These are phyloP conservation scores for Leontopithecus rosalia DNA, from an alignment of 2,797 vertebrate species.

Conservation along the genomic window DNA sequence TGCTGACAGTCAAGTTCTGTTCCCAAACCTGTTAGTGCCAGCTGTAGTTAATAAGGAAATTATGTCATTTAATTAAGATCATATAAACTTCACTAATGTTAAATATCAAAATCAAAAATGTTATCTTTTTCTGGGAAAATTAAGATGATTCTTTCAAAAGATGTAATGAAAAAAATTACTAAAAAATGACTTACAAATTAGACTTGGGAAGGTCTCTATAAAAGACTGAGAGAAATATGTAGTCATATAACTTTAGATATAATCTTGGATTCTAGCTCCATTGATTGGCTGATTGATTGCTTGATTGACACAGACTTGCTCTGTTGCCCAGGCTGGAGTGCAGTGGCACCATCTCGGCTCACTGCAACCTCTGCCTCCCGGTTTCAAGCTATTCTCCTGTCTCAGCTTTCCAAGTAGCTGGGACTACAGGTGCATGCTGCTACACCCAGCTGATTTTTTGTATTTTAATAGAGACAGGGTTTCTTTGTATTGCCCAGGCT, in stretches of 20 bases:
- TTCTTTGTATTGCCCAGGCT: background rate
- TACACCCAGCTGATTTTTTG: background rate
- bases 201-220: background rate
- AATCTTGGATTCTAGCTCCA: background rate
- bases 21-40: background rate
- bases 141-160: background rate
- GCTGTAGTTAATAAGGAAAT: background rate
- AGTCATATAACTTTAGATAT: background rate
- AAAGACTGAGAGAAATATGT: background rate
- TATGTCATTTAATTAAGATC: background rate
- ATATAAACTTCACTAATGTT: background rate
- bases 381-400: background rate
- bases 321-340: background rate
- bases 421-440: background rate
- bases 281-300: background rate
- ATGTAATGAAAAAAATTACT: background rate
- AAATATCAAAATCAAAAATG: background rate
- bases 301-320: background rate
- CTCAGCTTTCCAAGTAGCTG: background rate
- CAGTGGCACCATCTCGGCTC: background rate
- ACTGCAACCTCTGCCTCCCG: background rate
- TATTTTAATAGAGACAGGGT: background rate
- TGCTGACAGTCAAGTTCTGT: background rate
- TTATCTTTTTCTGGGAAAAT: background rate
- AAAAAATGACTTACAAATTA: background rate